Evolutionary conservation across 2,113 vertebrate species (phyloP).

Genomic region (Psilopsiagon aurifrons): DNA sequence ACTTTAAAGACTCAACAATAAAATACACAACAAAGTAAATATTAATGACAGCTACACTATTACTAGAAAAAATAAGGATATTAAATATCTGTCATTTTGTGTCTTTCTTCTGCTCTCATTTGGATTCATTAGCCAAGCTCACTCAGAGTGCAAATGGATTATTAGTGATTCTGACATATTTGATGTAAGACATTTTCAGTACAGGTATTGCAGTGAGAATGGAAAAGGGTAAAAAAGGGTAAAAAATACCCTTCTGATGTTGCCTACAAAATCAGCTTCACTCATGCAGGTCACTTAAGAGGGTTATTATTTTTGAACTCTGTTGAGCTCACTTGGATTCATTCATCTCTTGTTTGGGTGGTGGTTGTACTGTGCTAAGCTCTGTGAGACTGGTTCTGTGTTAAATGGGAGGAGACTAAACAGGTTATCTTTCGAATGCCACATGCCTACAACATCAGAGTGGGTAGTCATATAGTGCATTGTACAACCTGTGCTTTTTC

Average conservation of each 20-base stretch:
- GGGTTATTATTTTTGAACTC: background rate
- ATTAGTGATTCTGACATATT: constrained; percentile 8
- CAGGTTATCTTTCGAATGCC: background rate
- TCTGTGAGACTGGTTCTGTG: background rate
- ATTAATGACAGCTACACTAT: constrained; percentile 54
- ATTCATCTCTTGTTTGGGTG: background rate
- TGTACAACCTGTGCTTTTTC: background rate
- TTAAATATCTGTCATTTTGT: constrained; percentile 34
- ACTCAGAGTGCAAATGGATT: background rate
- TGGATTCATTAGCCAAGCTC: constrained; percentile 38
- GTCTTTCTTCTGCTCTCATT: constrained; percentile 34
- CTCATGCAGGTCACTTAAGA: background rate
- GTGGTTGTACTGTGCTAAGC: background rate
- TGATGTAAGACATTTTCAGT: background rate
- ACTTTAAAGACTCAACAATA: constrained; percentile 54
- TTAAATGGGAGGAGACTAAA: background rate
- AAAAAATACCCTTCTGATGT: background rate
- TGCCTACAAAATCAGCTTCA: background rate
- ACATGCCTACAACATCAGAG: background rate
- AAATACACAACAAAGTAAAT: constrained; percentile 56
- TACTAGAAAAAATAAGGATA: constrained; percentile 50
- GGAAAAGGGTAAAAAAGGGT: background rate
- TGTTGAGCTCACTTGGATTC: background rate
- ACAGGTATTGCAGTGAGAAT: background rate
- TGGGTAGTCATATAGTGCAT: background rate